These are phyloP conservation scores for Portevinia maculata DNA, from an alignment of 2,888 invertebrate genomes.

Conservation along the genomic window DNA sequence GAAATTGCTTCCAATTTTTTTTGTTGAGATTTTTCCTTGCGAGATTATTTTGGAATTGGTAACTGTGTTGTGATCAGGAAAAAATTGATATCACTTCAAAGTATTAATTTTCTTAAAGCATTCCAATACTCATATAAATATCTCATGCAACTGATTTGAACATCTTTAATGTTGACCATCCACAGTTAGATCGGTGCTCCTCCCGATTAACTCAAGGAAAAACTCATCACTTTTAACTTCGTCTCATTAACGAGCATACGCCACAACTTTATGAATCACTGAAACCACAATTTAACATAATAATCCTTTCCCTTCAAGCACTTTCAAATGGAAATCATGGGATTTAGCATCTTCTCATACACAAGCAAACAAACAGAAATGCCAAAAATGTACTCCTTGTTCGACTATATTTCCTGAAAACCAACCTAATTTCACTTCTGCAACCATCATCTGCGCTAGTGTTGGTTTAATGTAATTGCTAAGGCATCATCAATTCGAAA, in stretches of 20 bases:
- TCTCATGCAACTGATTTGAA: too few relatives aligned
- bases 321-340: slow-evolving; percentile 35
- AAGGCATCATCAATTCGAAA: slow-evolving; percentile 73
- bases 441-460: slow-evolving; percentile 53
- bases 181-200: too few relatives aligned
- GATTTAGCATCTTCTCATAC: not conserved
- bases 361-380: slow-evolving; percentile 21
- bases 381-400: slow-evolving; percentile 22
- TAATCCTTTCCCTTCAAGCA: slow-evolving; percentile 45
- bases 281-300: slow-evolving; percentile 45
- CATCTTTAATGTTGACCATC: too few relatives aligned
- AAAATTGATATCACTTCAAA: too few relatives aligned
- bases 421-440: slow-evolving; percentile 62
- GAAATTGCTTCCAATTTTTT: too few relatives aligned
- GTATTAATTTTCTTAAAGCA: too few relatives aligned
- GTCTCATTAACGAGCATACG: slow-evolving; percentile 38
- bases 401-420: slow-evolving; percentile 50
- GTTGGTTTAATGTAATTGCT: slow-evolving; percentile 70
- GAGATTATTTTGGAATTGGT: too few relatives aligned
- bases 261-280: slow-evolving; percentile 53
- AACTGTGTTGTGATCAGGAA: too few relatives aligned
- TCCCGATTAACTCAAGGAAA: too few relatives aligned
- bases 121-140: too few relatives aligned
- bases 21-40: too few relatives aligned
- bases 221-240: slow-evolving; percentile 51